Conservation (phyloP, 2,888 invertebrate genomes). For the Pandemis heparana region DNA sequence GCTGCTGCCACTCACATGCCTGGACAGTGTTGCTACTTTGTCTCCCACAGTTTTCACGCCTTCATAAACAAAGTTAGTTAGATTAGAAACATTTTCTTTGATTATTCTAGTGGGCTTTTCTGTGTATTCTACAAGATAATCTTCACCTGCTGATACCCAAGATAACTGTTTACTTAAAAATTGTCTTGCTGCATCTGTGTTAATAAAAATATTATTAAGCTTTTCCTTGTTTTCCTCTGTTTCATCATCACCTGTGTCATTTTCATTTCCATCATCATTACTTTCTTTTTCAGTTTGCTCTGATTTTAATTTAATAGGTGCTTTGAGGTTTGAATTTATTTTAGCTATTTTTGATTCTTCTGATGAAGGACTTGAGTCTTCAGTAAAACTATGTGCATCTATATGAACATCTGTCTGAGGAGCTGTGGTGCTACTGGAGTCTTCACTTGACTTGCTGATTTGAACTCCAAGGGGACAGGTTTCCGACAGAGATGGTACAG, state of each 20-base stretch:
- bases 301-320: conserved; percentile 54
- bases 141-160: conserved; percentile 90
- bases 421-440: conserved; percentile 86
- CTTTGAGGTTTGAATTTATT: conserved; percentile 71
- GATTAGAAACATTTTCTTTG: conserved; percentile 90
- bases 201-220: conserved; percentile 90
- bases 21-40: conserved; percentile 89
- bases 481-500: conserved; percentile 87
- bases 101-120: conserved; percentile 89
- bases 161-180: conserved; percentile 91
- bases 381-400: conserved; percentile 83
- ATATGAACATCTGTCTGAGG: conserved; percentile 85
- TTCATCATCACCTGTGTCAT: conserved; percentile 62
- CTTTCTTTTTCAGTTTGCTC: conserved; percentile 59
- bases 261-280: conserved; percentile 61
- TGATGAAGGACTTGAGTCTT: conserved; percentile 85
- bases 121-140: conserved; percentile 87
- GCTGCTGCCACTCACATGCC: conserved; percentile 91
- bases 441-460: conserved; percentile 86
- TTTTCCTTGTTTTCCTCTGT: conserved; percentile 71
- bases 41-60: conserved; percentile 91
- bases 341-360: conserved; percentile 83
- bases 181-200: conserved; percentile 91
- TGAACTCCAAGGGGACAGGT: conserved; percentile 87
- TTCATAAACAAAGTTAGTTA: conserved; percentile 90